Base-by-base conservation (phyloP, 2,888 invertebrate species). In the Dilophus febrilis region DNA sequence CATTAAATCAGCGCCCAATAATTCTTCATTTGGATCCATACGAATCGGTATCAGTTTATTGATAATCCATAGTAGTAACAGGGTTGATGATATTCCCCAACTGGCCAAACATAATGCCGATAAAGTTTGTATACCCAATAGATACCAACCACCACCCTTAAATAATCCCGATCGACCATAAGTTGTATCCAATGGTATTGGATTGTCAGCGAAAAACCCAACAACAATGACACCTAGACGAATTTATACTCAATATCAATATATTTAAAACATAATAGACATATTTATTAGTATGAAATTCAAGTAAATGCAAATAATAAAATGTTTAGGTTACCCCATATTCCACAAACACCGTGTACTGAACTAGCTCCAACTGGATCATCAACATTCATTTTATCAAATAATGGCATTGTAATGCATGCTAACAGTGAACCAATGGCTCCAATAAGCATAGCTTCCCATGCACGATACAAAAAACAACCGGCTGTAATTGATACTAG, bases 401-500 rank as follows among this genome's bases (percentile, higher is more conserved):
- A 73, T 11, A 87, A 53, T 0, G 84, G 84, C 60, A 80, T 77
- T 1, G 72, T 64, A 2, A 70, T 49, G 26, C 83, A 79, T 2
- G 81, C 77, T 22, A 90, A 63, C 3, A 76, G 59, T 0, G 77
- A 83, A 0, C 92, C 92, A 8, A 90, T 62, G 33, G 72, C 64
- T 0, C 92, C 92, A 37, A 92, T 78, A 0, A 90, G 44, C 5
- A 91, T 57, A 0, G 90, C 72, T 54, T 91, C 90, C 87, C 88
- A 88, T 0, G 85, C 78, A 40, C 73, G 71, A 58, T 82, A 88
- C 3, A 91, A 65, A 55, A 84, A 88, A 50, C 88, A 88, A 0
- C 87, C 87, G 10, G 84, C 87, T 44, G 91, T 92, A 16, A 92
- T 72, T 0, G 87, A 74, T 0, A 94, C 92, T 2, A 92, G 64